Base-by-base conservation (phyloP, 2,888 invertebrate species). In the Cryptosula pallasiana region DNA sequence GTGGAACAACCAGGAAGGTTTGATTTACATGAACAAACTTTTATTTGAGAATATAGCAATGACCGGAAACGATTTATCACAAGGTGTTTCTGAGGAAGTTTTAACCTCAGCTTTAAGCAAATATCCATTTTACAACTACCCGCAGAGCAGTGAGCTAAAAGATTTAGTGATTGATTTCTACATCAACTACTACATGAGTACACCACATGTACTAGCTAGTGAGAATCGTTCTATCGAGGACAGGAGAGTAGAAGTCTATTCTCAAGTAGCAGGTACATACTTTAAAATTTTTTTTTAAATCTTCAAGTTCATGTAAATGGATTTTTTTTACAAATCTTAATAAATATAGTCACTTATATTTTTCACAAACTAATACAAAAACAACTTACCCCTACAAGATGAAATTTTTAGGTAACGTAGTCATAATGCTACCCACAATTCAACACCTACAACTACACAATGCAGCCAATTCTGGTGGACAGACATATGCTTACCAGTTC, bases 1-100 rank as follows among this genome's bases (percentile, higher is more conserved):
- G 2, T 63, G 63, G 63, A 63, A 27, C 3, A 32, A 63, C n/a
- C 63, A 63, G 32, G 63, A 63, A 32, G 63, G 63, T 63, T 32
- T 63, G 32, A 13, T 63, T 32, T 9, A 23, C 13, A 27, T 63
- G 20, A 32, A 32, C 32, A 27, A 2, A 13, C 32, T 63, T 27
- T 32, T 5, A 23, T 16, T 23, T 13, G 25, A 29, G 9, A 27
- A 2, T 9, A 2, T 13, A 5, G 2, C 25, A 29, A 27, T 63
- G 9, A 63, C 20, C n/a, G 20, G 9, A 13, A 13, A 27, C 9
- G 32, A 29, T n/a, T 2, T 63, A 29, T 27, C 20, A 2, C 2
- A 27, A 27, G 63, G 63, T 25, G 13, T 63, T 32, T 63, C 63
- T 13, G 5, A 16, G 2, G 32, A 63, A 32, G 29, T 32, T 5